Base-by-base conservation (phyloP, 2,113 vertebrate species). In the Spheniscus mendiculus region DNA sequence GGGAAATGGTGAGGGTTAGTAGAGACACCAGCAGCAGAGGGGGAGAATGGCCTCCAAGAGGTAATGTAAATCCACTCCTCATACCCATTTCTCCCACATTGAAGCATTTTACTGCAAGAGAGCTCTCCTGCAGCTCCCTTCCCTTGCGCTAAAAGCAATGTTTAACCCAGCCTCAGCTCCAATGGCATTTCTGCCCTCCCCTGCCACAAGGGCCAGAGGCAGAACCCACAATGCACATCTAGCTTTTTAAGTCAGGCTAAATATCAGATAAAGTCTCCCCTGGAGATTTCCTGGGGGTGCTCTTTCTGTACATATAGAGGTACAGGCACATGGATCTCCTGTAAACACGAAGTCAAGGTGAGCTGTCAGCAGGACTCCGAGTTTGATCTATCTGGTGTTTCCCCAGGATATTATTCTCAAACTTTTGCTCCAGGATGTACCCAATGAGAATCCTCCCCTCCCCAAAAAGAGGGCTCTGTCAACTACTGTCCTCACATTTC, bases 401-500 rank as follows among this genome's bases (percentile, higher is more conserved):
- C 23, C 40, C 13, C 30, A 52, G 42, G 34, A 27, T 29, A 45
- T 11, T 56, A 42, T 50, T 66, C 29, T 55, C 50, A 81, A 50
- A 17, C 13, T 71, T 90, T 49, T 76, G 50, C 40, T 81, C 32
- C 40, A 61, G 78, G 40, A 59, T 9, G 32, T 20, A 38, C 12
- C 26, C 12, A 52, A 3, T 0, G 11, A 34, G 49, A 65, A 40
- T 21, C 29, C 19, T 56, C 32, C 73, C 11, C 27, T 53, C n/a
- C 15, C 23, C 38, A 30, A 44, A 49, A n/a, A 49, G 9, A 40
- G 27, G 23, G 7, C 12, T 72, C 30, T 61, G 32, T 49, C 12
- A 44, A n/a, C 9, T 25, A 49, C 19, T 27, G 67, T 50, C n/a
- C 70, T 65, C 15, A 8, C 0, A 0, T 2, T 38, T 49, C 27